Percentiles rank a stretch among this genome's conserved stretches.
These are phyloP conservation scores for Phyllopteryx taeniolatus DNA, from an alignment of 2,113 vertebrate genomes.

Conservation along the genomic window DNA sequence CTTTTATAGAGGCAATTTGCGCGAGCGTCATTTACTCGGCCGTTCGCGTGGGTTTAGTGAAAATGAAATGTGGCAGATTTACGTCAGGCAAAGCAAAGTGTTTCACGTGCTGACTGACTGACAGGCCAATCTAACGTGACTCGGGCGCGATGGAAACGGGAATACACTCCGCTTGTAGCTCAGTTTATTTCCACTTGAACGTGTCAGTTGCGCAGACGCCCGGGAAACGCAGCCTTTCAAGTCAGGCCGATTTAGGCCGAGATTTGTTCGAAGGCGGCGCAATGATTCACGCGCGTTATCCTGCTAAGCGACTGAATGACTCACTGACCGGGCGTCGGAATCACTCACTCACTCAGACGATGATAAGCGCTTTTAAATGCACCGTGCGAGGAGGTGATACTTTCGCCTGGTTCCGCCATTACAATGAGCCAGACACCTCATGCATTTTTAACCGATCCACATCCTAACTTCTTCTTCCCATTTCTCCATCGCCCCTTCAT, in stretches of 20 bases:
- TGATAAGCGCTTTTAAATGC: slow-evolving; percentile 11
- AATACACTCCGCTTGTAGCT: not conserved
- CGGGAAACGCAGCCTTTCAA: not conserved
- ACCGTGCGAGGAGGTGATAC: slow-evolving; percentile 15
- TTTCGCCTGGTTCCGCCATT: slow-evolving; percentile 15
- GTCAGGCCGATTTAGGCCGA: not conserved
- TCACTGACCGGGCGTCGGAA: not conserved
- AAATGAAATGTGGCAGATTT: not conserved
- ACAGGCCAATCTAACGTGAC: not conserved
- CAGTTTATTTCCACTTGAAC: not conserved
- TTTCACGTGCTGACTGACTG: not conserved
- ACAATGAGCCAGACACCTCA: slow-evolving; percentile 49
- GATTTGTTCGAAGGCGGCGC: not conserved
- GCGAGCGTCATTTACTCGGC: not conserved
- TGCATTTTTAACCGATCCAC: slow-evolving; percentile 62
- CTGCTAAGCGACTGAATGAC: not conserved
- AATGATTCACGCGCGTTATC: not conserved
- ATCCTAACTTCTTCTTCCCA: slow-evolving; percentile 40
- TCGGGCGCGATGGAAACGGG: not conserved
- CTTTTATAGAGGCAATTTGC: too few species aligned
- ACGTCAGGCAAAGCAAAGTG: not conserved
- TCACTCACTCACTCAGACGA: slow-evolving; percentile 11
- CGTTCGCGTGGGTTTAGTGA: not conserved
- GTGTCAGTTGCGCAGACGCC: not conserved
- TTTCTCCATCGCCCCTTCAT: not conserved